Base-by-base conservation (phyloP, 2,113 vertebrate genomes). In the Pogonocichla stellata region DNA sequence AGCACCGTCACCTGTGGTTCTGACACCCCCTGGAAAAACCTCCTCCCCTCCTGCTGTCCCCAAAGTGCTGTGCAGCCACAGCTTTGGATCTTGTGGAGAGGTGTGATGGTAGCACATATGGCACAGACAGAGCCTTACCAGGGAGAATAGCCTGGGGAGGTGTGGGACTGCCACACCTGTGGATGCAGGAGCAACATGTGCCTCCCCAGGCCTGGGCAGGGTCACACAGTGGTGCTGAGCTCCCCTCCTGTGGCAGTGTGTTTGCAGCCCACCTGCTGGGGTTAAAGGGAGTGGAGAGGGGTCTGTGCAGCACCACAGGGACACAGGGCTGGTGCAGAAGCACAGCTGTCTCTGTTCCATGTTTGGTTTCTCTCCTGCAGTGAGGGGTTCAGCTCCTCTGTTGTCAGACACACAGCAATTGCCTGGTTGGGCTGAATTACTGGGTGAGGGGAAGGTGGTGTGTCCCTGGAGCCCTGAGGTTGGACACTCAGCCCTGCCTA, bases 21-120 rank as follows among this genome's bases (percentile, higher is more conserved):
- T 81, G 73, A 72, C 84, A 91, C 48, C 61, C 31, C 43, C 53
- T 84, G 0, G 0, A 31, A 72, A 22, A 80, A 80, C 74, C 77
- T 87, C 78, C 78, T 92, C 88, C 43, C 70, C 50, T 79, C 78
- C 92, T 87, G 71, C 87, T 86, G 77, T 83, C 84, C 74, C 54
- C 66, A 54, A 70, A 90, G 77, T 1, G 2, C 54, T 19, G 42
- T n/a, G 84, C 56, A 75, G 60, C 70, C 80, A 73, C 9, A 0
- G 20, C 81, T 75, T 53, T 10, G 42, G 45, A 45, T 80, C 79
- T 75, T 20, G 64, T 18, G 58, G 90, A 56, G 85, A 94, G 57
- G 90, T 90, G 90, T 85, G 80, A 94, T 42, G 73, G 78, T 69
- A 70, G 90, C 74, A 82, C 95, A 93, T 94, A 94, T 90, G 95